A percentile compares a stretch with the other conserved stretches of the same genome.
Conservation (phyloP, 1,140 invertebrate species). For the Semibalanus balanoides region DNA sequence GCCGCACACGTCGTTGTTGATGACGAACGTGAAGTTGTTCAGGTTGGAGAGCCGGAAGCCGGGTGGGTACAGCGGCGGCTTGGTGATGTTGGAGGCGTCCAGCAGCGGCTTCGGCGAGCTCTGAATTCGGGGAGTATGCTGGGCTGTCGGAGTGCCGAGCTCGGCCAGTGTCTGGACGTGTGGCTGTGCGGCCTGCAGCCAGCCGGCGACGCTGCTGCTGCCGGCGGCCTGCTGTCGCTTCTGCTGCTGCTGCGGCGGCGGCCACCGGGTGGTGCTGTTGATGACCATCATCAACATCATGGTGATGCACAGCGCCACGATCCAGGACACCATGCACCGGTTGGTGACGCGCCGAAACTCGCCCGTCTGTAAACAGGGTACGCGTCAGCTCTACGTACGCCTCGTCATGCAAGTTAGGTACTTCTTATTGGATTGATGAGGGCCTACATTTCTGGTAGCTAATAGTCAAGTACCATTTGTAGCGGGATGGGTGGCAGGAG, state of each 20-base stretch:
- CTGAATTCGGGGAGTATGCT: not conserved
- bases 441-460: no score
- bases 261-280: not conserved
- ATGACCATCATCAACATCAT: no score
- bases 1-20: constrained; percentile 21
- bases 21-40: constrained; percentile 19
- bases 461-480: no score
- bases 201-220: not conserved
- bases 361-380: no score
- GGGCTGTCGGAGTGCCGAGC: not conserved
- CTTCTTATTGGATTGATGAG: no score
- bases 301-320: no score
- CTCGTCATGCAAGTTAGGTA: no score
- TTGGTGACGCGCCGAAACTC: no score
- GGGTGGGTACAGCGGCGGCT: not conserved
- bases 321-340: no score
- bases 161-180: not conserved
- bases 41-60: constrained; percentile 8
- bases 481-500: no score
- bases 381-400: no score
- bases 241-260: not conserved
- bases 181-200: not conserved
- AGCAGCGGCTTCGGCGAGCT: not conserved
- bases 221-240: not conserved
- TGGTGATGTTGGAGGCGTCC: not conserved